A percentile compares a stretch with the other conserved stretches of the same genome.
Conservation (phyloP, 2,888 invertebrate species). For the Pyrrhia umbra region DNA sequence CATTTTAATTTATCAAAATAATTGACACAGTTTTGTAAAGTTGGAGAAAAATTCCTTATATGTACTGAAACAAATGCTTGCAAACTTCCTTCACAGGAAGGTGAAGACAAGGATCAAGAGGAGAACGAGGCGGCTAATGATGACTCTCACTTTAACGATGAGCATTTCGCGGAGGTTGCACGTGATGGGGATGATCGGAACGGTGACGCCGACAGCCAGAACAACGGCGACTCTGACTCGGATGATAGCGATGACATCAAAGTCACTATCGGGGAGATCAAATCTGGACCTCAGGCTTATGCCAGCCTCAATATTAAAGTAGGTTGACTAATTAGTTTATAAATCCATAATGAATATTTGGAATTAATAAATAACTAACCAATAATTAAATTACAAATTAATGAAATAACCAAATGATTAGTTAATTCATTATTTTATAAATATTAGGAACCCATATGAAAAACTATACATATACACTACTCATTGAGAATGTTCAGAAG, state of each 20-base stretch:
- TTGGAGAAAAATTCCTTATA: too few relatives aligned
- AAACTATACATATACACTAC: too few relatives aligned
- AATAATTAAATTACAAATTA: too few relatives aligned
- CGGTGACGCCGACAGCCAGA: constrained; percentile 86
- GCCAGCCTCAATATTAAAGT: constrained; percentile 93
- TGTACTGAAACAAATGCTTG: neutral
- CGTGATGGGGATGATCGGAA: constrained; percentile 80
- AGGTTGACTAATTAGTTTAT: constrained; percentile 28
- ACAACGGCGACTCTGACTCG: constrained; percentile 91
- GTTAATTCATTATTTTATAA: too few relatives aligned
- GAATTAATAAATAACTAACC: too few relatives aligned
- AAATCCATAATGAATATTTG: neutral
- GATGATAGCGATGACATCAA: constrained; percentile 96
- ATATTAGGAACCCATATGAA: too few relatives aligned
- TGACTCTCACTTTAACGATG: constrained; percentile 87
- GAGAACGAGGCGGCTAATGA: constrained; percentile 86
- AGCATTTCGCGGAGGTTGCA: constrained; percentile 86
- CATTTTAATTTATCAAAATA: too few relatives aligned
- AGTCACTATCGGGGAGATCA: constrained; percentile 97
- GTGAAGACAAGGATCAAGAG: constrained; percentile 86
- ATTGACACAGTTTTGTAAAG: neutral
- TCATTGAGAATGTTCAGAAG: too few relatives aligned
- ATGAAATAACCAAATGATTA: too few relatives aligned
- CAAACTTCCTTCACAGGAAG: constrained; percentile 67
- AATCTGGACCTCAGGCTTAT: constrained; percentile 93